Conservation (phyloP, 2,797 vertebrate genomes). For the Pseudomugil gertrudae region DNA sequence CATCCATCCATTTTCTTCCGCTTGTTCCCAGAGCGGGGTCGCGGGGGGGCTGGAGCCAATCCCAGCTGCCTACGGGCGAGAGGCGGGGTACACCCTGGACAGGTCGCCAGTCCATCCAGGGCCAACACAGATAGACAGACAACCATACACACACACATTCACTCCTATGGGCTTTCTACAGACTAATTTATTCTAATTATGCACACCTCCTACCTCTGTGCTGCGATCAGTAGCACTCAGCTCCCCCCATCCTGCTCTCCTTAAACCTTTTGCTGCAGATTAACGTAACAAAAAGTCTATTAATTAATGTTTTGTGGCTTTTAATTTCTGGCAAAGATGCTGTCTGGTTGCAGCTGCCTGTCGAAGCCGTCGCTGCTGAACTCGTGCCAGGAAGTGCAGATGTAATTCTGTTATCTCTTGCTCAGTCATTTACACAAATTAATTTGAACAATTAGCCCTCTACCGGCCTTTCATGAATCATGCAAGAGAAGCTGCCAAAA, state of each 20-base stretch:
- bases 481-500: slow-evolving; percentile 89
- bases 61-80: too few relatives aligned
- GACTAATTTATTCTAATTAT: slow-evolving; percentile 95
- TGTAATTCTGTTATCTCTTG: slow-evolving; percentile 99
- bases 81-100: too few relatives aligned
- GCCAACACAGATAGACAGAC: too few relatives aligned
- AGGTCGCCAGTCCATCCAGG: too few relatives aligned
- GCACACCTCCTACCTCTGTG: slow-evolving; percentile 83
- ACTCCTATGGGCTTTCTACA: too few relatives aligned
- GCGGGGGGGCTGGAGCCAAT: too few relatives aligned
- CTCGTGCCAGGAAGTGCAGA: slow-evolving; percentile 95
- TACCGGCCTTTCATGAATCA: slow-evolving; percentile 95
- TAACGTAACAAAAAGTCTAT: slow-evolving; percentile 94
- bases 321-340: slow-evolving; percentile 93
- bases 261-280: slow-evolving; percentile 91
- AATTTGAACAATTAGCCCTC: slow-evolving; percentile 99
- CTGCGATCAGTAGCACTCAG: slow-evolving; percentile 80
- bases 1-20: too few relatives aligned
- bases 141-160: too few relatives aligned
- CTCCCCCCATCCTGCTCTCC: slow-evolving; percentile 72
- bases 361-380: slow-evolving; percentile 88
- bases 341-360: slow-evolving; percentile 93
- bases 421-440: slow-evolving; percentile 98
- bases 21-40: too few relatives aligned
- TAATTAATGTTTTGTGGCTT: slow-evolving; percentile 97